phyloP scores from a whole-genome alignment of 2,888 invertebrate genomes.

The Sminthurides aquaticus region DNA sequence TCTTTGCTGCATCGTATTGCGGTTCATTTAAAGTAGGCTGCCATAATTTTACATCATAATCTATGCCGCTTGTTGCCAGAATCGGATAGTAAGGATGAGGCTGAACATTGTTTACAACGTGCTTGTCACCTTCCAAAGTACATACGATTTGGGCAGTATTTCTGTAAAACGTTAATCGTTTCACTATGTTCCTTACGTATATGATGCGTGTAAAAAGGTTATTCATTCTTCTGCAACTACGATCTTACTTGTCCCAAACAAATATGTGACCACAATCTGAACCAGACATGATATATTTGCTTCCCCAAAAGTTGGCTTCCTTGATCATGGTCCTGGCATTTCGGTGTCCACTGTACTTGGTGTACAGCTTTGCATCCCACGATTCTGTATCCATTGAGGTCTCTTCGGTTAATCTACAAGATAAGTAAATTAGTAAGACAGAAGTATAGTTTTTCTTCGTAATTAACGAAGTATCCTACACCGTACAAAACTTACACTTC shows the following conservation, averaged over 20 bases:
- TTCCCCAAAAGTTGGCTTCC: constrained; percentile 77
- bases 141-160: constrained; percentile 62
- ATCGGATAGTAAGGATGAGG: constrained; percentile 71
- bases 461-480: no score
- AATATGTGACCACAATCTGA: constrained; percentile 83
- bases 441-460: no score
- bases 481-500: not conserved
- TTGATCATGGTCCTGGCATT: constrained; percentile 75
- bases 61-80: constrained; percentile 77
- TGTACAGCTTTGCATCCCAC: constrained; percentile 4
- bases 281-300: constrained; percentile 73
- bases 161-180: no score
- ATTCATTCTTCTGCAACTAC: no score
- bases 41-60: constrained; percentile 79
- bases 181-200: not conserved
- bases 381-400: constrained; percentile 5
- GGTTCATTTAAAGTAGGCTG: constrained; percentile 51
- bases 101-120: constrained; percentile 54
- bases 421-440: no score
- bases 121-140: constrained; percentile 70
- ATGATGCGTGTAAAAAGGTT: no score
- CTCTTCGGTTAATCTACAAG: not conserved
- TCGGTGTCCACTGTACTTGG: constrained; percentile 66
- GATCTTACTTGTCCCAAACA: constrained; percentile 60
- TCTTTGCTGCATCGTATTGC: not conserved